These are phyloP conservation scores for human (Homo sapiens) DNA, from an alignment of 2,113 vertebrate species.

Conservation along the genomic window GRCh38 chr1:82548501-82549000, in stretches of 20 bases:
- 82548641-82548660: background rate
- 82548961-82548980: slow-evolving; percentile 74
- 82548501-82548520: background rate
- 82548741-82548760: slow-evolving; percentile 5
- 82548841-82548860: slow-evolving; percentile 46
- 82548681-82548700: slow-evolving; percentile 9
- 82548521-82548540: background rate
- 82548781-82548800: slow-evolving; percentile 43
- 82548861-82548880: slow-evolving; percentile 39
- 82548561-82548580: slow-evolving; percentile 18
- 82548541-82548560: slow-evolving; percentile 34
- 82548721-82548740: slow-evolving; percentile 56
- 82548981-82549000: slow-evolving; percentile 75
- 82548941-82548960: slow-evolving; percentile 68
- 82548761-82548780: background rate
- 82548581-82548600: slow-evolving; percentile 46
- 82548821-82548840: slow-evolving; percentile 16
- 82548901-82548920: slow-evolving; percentile 49
- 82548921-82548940: slow-evolving; percentile 48
- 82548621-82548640: background rate
- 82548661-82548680: slow-evolving; percentile 32
- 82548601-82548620: slow-evolving; percentile 24
- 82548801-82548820: slow-evolving; percentile 4
- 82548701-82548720: background rate
- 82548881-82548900: slow-evolving; percentile 55